Evolutionary conservation across 2,888 invertebrate genomes (phyloP), one percentile per base, ranked within the genome.

Genomic region (Amiota mariae): DNA sequence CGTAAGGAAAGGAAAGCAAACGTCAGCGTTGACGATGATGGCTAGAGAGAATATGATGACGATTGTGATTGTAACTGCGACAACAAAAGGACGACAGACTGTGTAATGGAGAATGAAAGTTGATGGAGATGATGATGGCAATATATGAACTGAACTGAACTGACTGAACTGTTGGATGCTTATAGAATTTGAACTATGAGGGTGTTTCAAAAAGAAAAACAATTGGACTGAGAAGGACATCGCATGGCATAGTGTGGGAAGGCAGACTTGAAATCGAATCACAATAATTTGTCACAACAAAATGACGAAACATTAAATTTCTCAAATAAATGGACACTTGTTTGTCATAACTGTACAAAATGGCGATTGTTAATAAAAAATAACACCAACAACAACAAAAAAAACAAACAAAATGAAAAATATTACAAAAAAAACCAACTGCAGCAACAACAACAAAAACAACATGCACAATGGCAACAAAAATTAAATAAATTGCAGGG

Each of bases 281-380:
- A 80, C 75, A 72, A 85, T 81, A 83, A 83, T 83, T 83, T 83
- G 83, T 83, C 83, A 83, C 80, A 77, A 75, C 73, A 78, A 82
- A 84, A 85, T 83, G 83, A 85, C 85, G 79, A 81, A 81, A 84
- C 83, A 83, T 83, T 84, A 83, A 83, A 83, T 83, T 83, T 85
- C 81, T 81, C 83, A 83, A 83, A 83, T 83, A 83, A 85, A 83
- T 83, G 85, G 83, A 85, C 85, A 83, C 83, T 83, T 83, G 83
- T 83, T 83, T 83, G 83, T 83, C 85, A 83, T 83, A 83, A 83
- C 84, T 85, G 82, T 80, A 80, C 36, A 36, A 84, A 85, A 84
- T 82, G 81, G 81, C 82, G 85, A 78, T 80, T 84, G 82, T 76
- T 79, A 81, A 79, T 75, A 81, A 81, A 72, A 47, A 51, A 67